These are phyloP conservation scores for Galbula dea DNA, from an alignment of 2,113 vertebrate species.

Conservation along the genomic window DNA sequence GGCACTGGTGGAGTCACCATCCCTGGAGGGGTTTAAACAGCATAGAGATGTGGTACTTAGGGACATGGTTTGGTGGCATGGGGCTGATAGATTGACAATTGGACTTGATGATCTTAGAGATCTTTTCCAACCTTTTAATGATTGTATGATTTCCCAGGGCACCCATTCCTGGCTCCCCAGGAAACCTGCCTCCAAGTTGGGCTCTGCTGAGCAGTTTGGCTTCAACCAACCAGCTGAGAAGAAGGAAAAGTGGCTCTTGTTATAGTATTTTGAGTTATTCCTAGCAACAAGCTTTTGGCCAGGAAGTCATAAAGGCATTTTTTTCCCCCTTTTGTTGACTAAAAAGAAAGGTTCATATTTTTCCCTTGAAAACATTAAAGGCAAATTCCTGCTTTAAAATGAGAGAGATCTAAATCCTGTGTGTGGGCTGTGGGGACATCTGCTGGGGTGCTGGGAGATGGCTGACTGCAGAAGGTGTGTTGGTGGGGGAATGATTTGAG, in stretches of 20 bases:
- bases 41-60: too few species aligned
- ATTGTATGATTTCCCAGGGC: neutral
- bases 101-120: too few species aligned
- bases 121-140: too few species aligned
- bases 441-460: constrained; percentile 29
- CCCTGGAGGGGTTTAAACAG: too few species aligned
- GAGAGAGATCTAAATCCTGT: neutral
- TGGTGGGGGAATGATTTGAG: neutral
- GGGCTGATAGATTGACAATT: too few species aligned
- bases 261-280: neutral
- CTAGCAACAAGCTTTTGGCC: neutral
- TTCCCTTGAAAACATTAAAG: neutral
- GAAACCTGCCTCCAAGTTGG: neutral
- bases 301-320: neutral
- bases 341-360: neutral
- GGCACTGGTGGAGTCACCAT: too few species aligned
- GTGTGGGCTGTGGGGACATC: constrained; percentile 35
- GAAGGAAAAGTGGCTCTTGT: neutral
- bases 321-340: neutral
- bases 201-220: neutral
- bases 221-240: neutral
- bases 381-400: neutral
- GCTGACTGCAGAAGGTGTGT: neutral
- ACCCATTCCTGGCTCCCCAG: neutral
- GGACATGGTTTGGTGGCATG: too few species aligned